Percentiles rank a stretch among this genome's conserved stretches.
Evolutionary conservation across 1,140 invertebrate species (phyloP).

Genomic region (Ceratina japonica): DNA sequence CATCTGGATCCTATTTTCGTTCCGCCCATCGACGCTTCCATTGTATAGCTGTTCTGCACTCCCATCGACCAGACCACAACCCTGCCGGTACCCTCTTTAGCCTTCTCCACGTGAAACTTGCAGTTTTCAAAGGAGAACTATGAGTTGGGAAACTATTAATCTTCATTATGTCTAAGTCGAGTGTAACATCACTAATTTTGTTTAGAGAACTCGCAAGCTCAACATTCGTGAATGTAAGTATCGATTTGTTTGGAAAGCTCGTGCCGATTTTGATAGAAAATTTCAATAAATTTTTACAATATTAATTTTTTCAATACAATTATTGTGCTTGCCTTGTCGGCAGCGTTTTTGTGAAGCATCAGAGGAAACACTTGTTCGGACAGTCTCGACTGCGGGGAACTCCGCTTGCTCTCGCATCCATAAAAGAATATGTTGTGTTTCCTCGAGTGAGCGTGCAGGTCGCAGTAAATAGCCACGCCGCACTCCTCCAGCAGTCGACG

Average conservation of each 20-base stretch:
- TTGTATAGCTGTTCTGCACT: constrained; percentile 94
- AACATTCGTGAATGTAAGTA: too few relatives aligned
- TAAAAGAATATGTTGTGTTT: constrained; percentile 98
- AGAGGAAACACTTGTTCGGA: constrained; percentile 94
- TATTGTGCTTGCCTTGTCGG: constrained; percentile 87
- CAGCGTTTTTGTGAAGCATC: constrained; percentile 95
- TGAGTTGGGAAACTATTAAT: constrained; percentile 61
- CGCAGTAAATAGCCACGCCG: constrained; percentile 95
- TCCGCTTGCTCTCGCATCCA: constrained; percentile 93
- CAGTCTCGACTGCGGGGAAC: constrained; percentile 86
- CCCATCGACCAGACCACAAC: constrained; percentile 97
- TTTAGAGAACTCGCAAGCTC: too few relatives aligned
- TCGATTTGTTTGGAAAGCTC: too few relatives aligned
- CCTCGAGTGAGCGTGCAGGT: constrained; percentile 96
- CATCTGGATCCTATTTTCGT: constrained; percentile 88
- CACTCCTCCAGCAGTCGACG: constrained; percentile 93
- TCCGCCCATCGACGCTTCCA: constrained; percentile 96
- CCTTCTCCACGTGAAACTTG: constrained; percentile 94
- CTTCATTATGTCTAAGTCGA: too few relatives aligned
- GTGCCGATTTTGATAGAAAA: too few relatives aligned
- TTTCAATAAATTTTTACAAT: too few relatives aligned
- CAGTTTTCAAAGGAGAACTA: constrained; percentile 96
- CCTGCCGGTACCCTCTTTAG: constrained; percentile 95
- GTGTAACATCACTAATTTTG: too few relatives aligned
- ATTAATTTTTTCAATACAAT: too few relatives aligned